Evolutionary conservation across 1,140 invertebrate species (phyloP), one percentile per base, ranked within the genome.

Genomic region (Spodoptera frugiperda): DNA sequence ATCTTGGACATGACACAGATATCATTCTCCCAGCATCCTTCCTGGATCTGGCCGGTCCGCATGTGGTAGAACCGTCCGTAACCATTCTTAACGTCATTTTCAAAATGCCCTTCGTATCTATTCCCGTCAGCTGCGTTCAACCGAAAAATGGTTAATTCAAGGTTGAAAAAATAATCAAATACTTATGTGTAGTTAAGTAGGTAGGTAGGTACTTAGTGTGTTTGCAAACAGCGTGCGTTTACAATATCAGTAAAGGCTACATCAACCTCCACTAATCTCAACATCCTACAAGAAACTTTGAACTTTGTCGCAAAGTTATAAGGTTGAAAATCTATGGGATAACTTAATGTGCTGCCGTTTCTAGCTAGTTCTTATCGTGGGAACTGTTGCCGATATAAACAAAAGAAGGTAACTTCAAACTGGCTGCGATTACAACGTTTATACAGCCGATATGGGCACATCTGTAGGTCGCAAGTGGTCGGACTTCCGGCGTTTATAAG

Each of bases 61-160:
- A 96, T 87, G 84, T 96, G 95, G 84, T 95, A 95, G 87, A 94
- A 96, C 19, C 91, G 89, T 6, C 96, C 96, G 14, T 89, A 80
- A 1, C 96, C 96, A 80, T 95, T 88, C 83, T 96, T 96, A 46
- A 91, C 76, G 76, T 95, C 95, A 11, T 90, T 82, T 14, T 88
- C 74, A 94, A 95, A 96, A 49, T 94, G 81, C 1, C 96, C 96
- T 88, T 96, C 95, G 80, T 96, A 96, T 30, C 95, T 91, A 83
- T 96, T 96, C 3, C 95, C 95, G 84, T 96, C 95, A 48, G 81
- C 95, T 95, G 59, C 14, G 12, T 9, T 8, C 0, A 25, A 44
- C 39, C 17, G n/a, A n/a, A 44, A 44, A 57, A 17, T n/a, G 0
- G 11, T 44, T 17, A 44, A 65, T 49, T 48, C 10, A 59, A 33